These are phyloP conservation scores for Clanis bilineata DNA, from an alignment of 2,888 invertebrate genomes.

Conservation along the genomic window DNA sequence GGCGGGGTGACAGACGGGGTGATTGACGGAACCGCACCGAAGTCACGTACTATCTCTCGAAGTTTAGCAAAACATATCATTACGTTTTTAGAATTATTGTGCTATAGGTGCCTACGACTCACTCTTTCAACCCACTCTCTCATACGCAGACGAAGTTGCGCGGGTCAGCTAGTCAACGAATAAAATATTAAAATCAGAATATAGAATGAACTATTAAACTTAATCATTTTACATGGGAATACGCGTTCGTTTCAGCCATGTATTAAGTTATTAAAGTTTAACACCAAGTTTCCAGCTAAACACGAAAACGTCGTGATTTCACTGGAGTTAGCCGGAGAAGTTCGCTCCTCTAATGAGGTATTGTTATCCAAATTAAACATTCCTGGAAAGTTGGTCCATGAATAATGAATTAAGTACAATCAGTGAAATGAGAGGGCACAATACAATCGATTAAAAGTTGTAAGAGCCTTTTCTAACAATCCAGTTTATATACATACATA, in stretches of 20 bases:
- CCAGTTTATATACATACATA: background rate
- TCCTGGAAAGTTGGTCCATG: conserved; percentile 9
- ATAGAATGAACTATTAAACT: too few relatives aligned
- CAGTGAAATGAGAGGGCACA: conserved; percentile 4
- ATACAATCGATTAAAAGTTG: conserved; percentile 2
- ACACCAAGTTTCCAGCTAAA: background rate
- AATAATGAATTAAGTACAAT: conserved; percentile 9
- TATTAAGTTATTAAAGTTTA: background rate
- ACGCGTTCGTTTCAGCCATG: background rate
- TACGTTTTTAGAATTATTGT: too few relatives aligned
- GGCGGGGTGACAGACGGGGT: too few relatives aligned
- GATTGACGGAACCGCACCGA: too few relatives aligned
- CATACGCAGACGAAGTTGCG: too few relatives aligned
- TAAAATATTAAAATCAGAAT: too few relatives aligned
- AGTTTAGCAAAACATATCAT: too few relatives aligned
- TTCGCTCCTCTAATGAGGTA: conserved; percentile 21
- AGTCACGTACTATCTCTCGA: too few relatives aligned
- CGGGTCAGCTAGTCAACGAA: too few relatives aligned
- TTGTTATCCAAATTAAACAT: conserved; percentile 22
- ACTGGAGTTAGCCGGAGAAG: background rate
- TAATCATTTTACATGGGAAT: background rate
- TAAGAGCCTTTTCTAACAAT: background rate
- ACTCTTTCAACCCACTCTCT: too few relatives aligned
- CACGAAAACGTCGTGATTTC: conserved; percentile 3
- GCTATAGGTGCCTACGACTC: too few relatives aligned